A percentile compares a stretch with the other conserved stretches of the same genome.
These are phyloP conservation scores for Temnothorax curvispinosus DNA, from an alignment of 1,140 invertebrate genomes.

Conservation along the genomic window DNA sequence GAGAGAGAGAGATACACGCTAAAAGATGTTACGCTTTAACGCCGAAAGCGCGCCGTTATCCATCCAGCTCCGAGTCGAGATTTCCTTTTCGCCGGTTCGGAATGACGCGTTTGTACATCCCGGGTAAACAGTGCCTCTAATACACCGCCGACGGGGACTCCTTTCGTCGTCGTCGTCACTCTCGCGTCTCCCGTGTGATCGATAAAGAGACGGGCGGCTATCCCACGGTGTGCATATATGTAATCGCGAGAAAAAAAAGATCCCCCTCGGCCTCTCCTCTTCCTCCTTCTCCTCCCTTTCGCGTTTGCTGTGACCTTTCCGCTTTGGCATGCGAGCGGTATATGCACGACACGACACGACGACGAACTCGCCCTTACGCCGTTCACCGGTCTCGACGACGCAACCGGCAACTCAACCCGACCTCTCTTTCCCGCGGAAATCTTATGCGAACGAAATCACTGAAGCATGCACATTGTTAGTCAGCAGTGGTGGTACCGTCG, in stretches of 20 bases:
- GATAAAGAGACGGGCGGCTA: conserved; percentile 45
- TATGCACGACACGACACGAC: neutral
- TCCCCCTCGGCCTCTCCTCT: neutral
- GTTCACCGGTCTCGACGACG: conserved; percentile 14
- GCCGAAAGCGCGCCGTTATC: neutral
- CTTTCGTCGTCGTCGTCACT: neutral
- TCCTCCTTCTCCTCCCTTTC: neutral
- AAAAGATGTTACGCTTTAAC: neutral
- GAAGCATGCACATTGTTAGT: conserved; percentile 76
- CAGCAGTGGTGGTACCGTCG: conserved; percentile 21
- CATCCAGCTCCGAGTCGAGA: neutral
- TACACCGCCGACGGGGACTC: neutral
- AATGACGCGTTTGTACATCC: neutral
- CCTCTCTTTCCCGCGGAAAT: conserved; percentile 72
- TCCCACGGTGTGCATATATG: neutral
- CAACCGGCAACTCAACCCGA: conserved; percentile 27
- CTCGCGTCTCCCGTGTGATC: conserved; percentile 45
- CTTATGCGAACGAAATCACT: conserved; percentile 67
- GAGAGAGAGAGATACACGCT: neutral
- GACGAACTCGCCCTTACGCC: conserved; percentile 46
- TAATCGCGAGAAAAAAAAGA: neutral
- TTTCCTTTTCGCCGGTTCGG: conserved; percentile 5
- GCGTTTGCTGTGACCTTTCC: conserved; percentile 64
- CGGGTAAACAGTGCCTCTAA: conserved; percentile 33
- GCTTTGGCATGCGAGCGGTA: neutral